Percentiles rank a stretch among this genome's conserved stretches.
These are phyloP conservation scores for Carlito syrichta DNA, from an alignment of 2,113 vertebrate species.

Conservation along the genomic window DNA sequence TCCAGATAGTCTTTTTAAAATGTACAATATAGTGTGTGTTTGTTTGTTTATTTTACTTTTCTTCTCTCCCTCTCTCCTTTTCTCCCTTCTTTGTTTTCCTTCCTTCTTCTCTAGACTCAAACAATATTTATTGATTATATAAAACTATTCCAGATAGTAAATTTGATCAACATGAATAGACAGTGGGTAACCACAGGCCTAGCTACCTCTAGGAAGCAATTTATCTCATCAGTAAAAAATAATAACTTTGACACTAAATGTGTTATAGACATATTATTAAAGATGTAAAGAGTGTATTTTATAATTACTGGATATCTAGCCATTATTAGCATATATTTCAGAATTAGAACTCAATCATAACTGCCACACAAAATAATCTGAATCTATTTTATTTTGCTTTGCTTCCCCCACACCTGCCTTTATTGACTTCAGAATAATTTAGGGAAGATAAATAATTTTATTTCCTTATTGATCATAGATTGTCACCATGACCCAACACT, in stretches of 20 bases:
- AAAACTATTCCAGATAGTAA: background rate
- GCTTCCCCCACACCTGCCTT: background rate
- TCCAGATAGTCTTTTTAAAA: background rate
- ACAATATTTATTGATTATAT: background rate
- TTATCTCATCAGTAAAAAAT: background rate
- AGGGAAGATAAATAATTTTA: background rate
- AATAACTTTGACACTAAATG: background rate
- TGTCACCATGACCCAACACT: background rate
- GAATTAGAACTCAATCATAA: background rate
- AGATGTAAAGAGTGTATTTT: background rate
- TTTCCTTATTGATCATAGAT: background rate
- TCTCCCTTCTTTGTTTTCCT: background rate
- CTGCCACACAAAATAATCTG: background rate
- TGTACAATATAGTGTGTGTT: background rate
- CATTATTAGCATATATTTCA: background rate
- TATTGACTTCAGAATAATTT: background rate
- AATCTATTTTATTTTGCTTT: background rate
- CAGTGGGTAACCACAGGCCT: background rate
- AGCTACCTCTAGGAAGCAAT: background rate
- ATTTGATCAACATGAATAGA: background rate
- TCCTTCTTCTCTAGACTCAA: background rate
- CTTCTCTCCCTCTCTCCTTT: background rate
- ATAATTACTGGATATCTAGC: background rate
- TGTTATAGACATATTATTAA: background rate
- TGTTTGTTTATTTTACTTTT: no score